A percentile compares a stretch with the other conserved stretches of the same genome.
These are phyloP conservation scores for Caenorhabditis latens DNA, from an alignment of 1,140 invertebrate species.

Conservation along the genomic window DNA sequence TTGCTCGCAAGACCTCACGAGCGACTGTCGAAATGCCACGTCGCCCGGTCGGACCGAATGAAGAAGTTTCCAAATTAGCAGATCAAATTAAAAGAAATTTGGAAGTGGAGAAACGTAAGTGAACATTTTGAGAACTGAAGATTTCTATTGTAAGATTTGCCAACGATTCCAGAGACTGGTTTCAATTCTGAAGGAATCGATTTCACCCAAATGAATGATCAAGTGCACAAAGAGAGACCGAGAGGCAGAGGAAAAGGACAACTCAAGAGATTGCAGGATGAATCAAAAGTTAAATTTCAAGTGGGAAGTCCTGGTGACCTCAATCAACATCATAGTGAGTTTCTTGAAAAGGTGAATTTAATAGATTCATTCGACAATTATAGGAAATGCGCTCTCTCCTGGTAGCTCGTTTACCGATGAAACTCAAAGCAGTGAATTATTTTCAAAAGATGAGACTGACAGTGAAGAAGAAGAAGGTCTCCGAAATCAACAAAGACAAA, in stretches of 20 bases:
- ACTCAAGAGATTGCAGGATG: slow-evolving; percentile 21
- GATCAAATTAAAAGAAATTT: slow-evolving; percentile 7
- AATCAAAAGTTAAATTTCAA: slow-evolving; percentile 48
- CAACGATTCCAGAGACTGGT: slow-evolving; percentile 20
- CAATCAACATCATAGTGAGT: slow-evolving; percentile 7
- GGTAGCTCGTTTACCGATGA: slow-evolving; percentile 8
- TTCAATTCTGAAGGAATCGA: neutral
- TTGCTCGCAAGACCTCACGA: neutral
- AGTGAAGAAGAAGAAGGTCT: too few species aligned
- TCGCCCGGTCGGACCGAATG: slow-evolving; percentile 20
- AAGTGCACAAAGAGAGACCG: neutral
- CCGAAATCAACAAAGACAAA: too few species aligned
- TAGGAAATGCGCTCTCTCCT: slow-evolving; percentile 26
- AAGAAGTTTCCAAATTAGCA: neutral
- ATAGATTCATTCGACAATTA: neutral
- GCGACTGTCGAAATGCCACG: slow-evolving; percentile 44
- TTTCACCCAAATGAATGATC: slow-evolving; percentile 7
- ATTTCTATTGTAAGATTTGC: slow-evolving; percentile 10
- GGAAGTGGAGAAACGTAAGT: neutral
- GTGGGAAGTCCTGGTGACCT: slow-evolving; percentile 14
- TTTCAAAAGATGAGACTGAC: slow-evolving; percentile 10
- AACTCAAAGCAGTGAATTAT: slow-evolving; percentile 29
- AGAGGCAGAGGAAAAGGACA: neutral
- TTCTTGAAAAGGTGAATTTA: neutral
- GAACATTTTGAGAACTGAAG: neutral